phyloP scores from a whole-genome alignment of 1,140 invertebrate genomes.

The Drosophila obscura region DNA sequence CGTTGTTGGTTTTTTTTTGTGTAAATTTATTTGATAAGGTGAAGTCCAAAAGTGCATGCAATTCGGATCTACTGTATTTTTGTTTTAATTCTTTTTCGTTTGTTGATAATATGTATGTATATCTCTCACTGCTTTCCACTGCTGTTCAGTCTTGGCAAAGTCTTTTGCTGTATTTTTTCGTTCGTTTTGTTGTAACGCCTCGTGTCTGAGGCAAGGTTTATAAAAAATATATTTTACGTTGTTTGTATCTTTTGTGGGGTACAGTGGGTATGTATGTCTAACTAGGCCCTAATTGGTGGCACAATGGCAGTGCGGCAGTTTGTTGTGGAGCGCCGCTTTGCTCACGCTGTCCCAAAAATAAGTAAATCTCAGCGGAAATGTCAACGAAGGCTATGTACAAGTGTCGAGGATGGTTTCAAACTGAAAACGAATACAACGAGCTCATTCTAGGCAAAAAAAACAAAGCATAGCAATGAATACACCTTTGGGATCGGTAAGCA shows the following conservation, averaged over 20 bases:
- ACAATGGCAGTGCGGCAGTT: conserved; percentile 71
- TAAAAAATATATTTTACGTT: conserved; percentile 68
- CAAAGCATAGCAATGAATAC: conserved; percentile 32
- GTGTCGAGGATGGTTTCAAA: conserved; percentile 18
- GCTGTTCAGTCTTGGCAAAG: conserved; percentile 79
- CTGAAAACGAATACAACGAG: conserved; percentile 5
- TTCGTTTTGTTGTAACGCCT: conserved; percentile 25
- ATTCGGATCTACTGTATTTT: conserved; percentile 32
- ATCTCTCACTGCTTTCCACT: conserved; percentile 57
- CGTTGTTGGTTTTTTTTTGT: conserved; percentile 17
- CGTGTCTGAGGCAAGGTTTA: conserved; percentile 52
- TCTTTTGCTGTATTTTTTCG: conserved; percentile 47
- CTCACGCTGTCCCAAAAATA: conserved; percentile 31
- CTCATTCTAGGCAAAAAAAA: conserved; percentile 6
- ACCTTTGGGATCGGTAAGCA: conserved; percentile 35
- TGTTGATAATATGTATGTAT: background rate
- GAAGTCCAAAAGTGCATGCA: conserved; percentile 43
- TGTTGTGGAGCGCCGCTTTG: conserved; percentile 54
- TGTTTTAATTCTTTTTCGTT: background rate
- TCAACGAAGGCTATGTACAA: conserved; percentile 68
- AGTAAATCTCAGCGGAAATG: conserved; percentile 62
- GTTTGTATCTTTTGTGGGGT: conserved; percentile 5
- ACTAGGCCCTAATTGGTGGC: conserved; percentile 65
- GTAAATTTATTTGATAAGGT: conserved; percentile 20
- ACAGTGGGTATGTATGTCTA: conserved; percentile 20